These are phyloP conservation scores for Tetrapedia diversipes DNA, from an alignment of 2,888 invertebrate species.

Conservation along the genomic window DNA sequence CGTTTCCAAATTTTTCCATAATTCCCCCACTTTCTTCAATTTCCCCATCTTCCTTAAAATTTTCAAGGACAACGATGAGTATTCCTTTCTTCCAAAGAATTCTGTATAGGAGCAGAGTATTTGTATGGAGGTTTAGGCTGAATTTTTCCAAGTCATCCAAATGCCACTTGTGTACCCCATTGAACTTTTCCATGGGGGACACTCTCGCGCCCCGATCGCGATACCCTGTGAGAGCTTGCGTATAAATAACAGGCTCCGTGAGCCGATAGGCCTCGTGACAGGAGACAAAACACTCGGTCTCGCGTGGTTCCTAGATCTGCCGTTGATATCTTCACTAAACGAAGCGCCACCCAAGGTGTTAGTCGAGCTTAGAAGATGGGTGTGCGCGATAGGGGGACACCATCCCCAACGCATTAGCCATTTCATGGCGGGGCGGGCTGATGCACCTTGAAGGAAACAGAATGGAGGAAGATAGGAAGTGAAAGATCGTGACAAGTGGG, in stretches of 20 bases:
- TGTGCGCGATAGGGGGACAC: slow-evolving; percentile 74
- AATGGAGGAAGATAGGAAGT: slow-evolving; percentile 61
- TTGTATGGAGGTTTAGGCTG: background rate
- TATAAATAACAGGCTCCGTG: slow-evolving; percentile 71
- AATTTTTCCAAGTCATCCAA: slow-evolving; percentile 29
- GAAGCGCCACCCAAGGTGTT: slow-evolving; percentile 81
- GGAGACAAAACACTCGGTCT: slow-evolving; percentile 73
- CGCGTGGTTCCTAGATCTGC: slow-evolving; percentile 71
- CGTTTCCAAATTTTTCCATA: too few species aligned
- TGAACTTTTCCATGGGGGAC: slow-evolving; percentile 35
- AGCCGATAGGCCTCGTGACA: slow-evolving; percentile 69
- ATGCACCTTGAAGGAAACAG: slow-evolving; percentile 39
- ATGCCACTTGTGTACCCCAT: background rate
- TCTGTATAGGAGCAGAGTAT: too few species aligned
- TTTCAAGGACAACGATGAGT: too few species aligned
- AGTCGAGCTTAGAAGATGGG: slow-evolving; percentile 78
- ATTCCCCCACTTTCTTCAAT: too few species aligned
- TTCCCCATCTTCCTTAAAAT: too few species aligned
- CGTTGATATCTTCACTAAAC: slow-evolving; percentile 77
- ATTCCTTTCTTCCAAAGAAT: too few species aligned
- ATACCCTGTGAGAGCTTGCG: slow-evolving; percentile 64
- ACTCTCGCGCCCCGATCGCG: slow-evolving; percentile 32
- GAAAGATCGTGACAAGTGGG: slow-evolving; percentile 71
- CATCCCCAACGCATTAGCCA: slow-evolving; percentile 76
- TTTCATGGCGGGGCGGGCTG: slow-evolving; percentile 67